Evolutionary conservation across 2,797 vertebrate species (phyloP).

Genomic region (Poeciliopsis infans): DNA sequence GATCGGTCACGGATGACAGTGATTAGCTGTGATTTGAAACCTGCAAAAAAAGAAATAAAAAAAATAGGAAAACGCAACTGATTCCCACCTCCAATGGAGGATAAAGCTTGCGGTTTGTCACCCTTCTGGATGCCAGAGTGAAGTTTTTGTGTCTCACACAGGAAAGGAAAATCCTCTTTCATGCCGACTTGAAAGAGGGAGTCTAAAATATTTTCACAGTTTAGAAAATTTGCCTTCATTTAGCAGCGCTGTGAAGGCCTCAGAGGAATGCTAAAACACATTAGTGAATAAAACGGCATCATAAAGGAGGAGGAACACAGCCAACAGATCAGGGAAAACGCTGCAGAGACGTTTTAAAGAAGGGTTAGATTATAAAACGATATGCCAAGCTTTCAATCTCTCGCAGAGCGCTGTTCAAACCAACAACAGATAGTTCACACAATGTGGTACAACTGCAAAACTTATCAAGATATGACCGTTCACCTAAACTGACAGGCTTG

Average conservation of each 20-base stretch:
- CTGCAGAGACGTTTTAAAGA: not conserved
- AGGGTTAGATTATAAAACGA: not conserved
- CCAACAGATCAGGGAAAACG: not conserved
- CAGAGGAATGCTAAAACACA: not conserved
- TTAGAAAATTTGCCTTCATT: not conserved
- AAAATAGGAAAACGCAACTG: not conserved
- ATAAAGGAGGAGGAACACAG: not conserved
- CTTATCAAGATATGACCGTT: not conserved
- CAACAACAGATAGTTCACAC: not conserved
- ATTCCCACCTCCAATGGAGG: not conserved
- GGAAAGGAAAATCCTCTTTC: not conserved
- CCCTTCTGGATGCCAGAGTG: conserved; percentile 2
- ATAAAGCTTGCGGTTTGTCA: not conserved
- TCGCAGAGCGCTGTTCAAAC: not conserved
- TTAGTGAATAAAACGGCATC: not conserved
- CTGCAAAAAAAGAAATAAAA: not conserved
- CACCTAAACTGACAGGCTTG: not conserved
- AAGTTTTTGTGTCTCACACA: not conserved
- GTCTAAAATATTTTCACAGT: conserved; percentile 4
- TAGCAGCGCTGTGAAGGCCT: not conserved
- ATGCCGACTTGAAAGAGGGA: not conserved
- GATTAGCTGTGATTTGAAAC: not conserved
- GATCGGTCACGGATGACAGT: not conserved
- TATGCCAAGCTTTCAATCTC: not conserved
- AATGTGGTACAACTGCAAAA: not conserved